Evolutionary conservation across 2,888 invertebrate species (phyloP).

Genomic region (Hymenopus coronatus): DNA sequence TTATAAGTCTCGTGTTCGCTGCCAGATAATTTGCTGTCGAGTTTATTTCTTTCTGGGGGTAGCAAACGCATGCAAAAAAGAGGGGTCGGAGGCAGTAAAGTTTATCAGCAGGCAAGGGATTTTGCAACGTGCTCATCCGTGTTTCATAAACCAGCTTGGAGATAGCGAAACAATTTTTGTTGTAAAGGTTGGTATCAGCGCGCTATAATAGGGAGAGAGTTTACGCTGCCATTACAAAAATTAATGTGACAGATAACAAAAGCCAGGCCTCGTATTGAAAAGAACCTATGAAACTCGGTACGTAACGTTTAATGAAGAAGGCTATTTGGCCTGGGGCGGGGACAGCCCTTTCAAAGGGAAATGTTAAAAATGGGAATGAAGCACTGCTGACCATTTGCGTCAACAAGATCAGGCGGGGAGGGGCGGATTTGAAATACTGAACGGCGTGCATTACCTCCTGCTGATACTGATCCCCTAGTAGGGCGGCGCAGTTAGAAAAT

Average conservation of each 20-base stretch:
- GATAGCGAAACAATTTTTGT: not conserved
- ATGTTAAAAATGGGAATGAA: not conserved
- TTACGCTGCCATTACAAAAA: not conserved
- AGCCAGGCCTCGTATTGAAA: not conserved
- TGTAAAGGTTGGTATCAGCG: not conserved
- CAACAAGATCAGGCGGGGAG: not conserved
- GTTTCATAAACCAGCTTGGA: not conserved
- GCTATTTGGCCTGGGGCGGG: not conserved
- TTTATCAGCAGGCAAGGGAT: not conserved
- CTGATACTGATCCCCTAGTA: not conserved
- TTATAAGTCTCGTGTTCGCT: not conserved
- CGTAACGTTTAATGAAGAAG: not conserved
- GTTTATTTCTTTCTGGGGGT: not conserved
- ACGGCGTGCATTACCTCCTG: not conserved
- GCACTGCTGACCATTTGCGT: not conserved
- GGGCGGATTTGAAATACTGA: not conserved
- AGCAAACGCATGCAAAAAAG: not conserved
- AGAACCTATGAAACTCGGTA: not conserved
- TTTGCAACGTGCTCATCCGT: not conserved
- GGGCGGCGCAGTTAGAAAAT: not conserved
- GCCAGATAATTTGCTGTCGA: not conserved
- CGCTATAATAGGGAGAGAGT: not conserved
- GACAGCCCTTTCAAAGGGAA: not conserved
- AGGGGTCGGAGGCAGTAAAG: not conserved
- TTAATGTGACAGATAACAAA: not conserved